Conservation (phyloP, 2,888 invertebrate genomes). For the Stictocephala bisonia region DNA sequence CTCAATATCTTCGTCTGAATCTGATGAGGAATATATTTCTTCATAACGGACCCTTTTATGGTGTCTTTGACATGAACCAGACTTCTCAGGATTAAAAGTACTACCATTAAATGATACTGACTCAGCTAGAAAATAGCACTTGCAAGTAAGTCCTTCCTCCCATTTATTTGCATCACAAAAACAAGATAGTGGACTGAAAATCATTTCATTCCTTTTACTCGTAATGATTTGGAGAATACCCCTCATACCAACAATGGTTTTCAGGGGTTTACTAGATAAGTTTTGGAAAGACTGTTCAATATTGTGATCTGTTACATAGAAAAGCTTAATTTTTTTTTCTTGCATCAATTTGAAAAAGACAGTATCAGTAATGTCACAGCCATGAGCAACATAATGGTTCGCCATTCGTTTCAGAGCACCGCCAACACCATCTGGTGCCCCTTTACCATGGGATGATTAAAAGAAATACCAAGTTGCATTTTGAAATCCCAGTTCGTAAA, state of each 20-base stretch:
- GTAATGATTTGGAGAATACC: constrained; percentile 18
- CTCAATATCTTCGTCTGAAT: constrained; percentile 12
- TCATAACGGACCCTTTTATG: no score
- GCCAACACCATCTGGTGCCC: constrained; percentile 43
- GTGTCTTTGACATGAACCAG: no score
- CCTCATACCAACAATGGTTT: constrained; percentile 7
- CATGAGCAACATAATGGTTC: constrained; percentile 25
- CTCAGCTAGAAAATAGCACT: constrained; percentile 1
- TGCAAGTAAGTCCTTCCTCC: not conserved
- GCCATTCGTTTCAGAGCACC: constrained; percentile 34
- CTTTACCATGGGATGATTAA: constrained; percentile 38
- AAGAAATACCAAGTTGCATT: constrained; percentile 23
- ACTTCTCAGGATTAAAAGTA: not conserved
- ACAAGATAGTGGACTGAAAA: constrained; percentile 5
- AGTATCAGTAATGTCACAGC: constrained; percentile 20
- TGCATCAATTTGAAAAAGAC: no score
- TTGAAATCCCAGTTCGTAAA: constrained; percentile 24
- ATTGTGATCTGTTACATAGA: constrained; percentile 9
- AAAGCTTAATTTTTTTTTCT: constrained; percentile 14
- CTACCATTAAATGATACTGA: not conserved
- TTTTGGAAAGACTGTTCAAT: not conserved
- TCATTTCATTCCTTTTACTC: not conserved
- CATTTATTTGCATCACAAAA: constrained; percentile 12
- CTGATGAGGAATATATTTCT: constrained; percentile 16
- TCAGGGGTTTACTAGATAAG: not conserved